Percentiles rank a stretch among this genome's conserved stretches.
phyloP scores from a whole-genome alignment of 2,888 invertebrate genomes.

The Malacosoma neustria region DNA sequence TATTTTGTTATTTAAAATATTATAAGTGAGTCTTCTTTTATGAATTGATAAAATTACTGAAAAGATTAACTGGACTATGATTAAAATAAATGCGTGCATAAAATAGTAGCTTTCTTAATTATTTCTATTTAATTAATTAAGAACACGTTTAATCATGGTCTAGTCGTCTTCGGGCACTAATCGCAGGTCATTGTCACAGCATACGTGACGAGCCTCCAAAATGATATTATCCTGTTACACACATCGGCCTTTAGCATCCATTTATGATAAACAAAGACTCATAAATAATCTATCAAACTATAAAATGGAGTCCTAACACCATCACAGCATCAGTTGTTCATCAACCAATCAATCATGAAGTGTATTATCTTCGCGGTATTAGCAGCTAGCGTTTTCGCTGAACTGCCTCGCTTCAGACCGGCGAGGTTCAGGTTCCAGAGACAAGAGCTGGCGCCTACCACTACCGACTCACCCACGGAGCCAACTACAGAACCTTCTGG shows the following conservation, averaged over 20 bases:
- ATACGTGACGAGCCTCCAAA: constrained; percentile 37
- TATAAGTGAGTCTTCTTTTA: no score
- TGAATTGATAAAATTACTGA: no score
- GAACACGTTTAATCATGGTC: constrained; percentile 3
- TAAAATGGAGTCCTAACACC: constrained; percentile 27
- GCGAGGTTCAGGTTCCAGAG: constrained; percentile 64
- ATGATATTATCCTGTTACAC: constrained; percentile 28
- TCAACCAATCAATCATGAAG: constrained; percentile 43
- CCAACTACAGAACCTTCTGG: constrained; percentile 43
- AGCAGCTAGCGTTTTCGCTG: constrained; percentile 39
- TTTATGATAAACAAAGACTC: constrained; percentile 53
- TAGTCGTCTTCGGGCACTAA: constrained; percentile 19
- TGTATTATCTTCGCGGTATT: constrained; percentile 37
- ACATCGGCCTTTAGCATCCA: constrained; percentile 34
- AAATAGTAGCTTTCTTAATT: no score
- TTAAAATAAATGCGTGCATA: no score
- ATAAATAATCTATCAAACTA: constrained; percentile 39
- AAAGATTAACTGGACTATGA: no score
- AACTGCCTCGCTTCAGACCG: constrained; percentile 58
- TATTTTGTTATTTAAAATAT: no score
- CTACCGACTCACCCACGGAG: constrained; percentile 50
- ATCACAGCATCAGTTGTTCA: constrained; percentile 28
- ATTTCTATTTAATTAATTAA: constrained; percentile 6
- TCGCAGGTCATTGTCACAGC: constrained; percentile 10
- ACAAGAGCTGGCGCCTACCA: constrained; percentile 57